These are phyloP conservation scores for Calameuta pallipes DNA, from an alignment of 2,888 invertebrate genomes.

Conservation along the genomic window DNA sequence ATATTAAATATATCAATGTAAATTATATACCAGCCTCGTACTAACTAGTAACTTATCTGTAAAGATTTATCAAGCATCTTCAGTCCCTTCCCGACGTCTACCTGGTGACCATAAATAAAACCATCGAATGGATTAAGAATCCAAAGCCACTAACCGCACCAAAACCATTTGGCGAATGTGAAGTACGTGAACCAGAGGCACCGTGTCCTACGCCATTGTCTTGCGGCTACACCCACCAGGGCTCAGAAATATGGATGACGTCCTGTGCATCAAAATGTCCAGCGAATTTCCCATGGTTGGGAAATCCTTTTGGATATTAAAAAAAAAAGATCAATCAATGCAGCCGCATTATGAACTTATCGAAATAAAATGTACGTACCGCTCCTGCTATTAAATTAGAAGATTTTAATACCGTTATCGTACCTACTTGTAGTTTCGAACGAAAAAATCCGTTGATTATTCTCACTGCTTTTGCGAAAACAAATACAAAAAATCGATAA, in stretches of 20 bases:
- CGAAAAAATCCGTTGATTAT: neutral
- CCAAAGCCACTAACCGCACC: constrained; percentile 65
- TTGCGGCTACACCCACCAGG: constrained; percentile 43
- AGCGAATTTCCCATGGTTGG: constrained; percentile 69
- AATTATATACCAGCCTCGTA: neutral
- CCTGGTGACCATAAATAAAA: constrained; percentile 69
- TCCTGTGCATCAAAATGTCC: constrained; percentile 69
- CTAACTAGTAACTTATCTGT: neutral
- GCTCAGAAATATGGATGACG: constrained; percentile 67
- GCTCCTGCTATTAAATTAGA: neutral
- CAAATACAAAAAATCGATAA: neutral
- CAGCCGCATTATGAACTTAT: neutral
- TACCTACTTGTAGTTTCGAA: neutral
- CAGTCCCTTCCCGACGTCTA: constrained; percentile 70
- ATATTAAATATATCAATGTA: neutral
- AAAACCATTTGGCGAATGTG: constrained; percentile 49
- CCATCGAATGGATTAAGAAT: constrained; percentile 71
- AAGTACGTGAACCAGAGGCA: constrained; percentile 47
- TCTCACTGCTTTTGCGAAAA: neutral
- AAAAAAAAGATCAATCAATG: neutral
- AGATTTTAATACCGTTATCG: neutral
- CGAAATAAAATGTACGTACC: neutral
- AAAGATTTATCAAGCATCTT: constrained; percentile 71
- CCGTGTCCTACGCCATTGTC: constrained; percentile 38
- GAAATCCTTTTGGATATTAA: constrained; percentile 68